These are phyloP conservation scores for Urocolius indicus DNA, from an alignment of 2,113 vertebrate genomes.

Conservation along the genomic window DNA sequence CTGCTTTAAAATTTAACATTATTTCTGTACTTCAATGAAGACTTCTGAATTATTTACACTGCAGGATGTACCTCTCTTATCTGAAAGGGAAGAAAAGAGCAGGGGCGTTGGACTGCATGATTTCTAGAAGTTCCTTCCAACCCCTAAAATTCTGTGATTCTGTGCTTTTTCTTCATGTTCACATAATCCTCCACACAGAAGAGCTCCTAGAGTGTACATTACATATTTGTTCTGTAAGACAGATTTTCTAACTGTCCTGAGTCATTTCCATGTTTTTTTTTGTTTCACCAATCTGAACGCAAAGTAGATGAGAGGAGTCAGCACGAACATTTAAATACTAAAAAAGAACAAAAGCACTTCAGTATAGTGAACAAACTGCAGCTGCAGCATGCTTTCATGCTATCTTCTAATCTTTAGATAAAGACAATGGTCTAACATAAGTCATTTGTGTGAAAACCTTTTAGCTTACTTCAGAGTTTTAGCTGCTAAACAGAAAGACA, in stretches of 20 bases:
- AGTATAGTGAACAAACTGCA: neutral
- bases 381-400: neutral
- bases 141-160: no score
- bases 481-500: neutral
- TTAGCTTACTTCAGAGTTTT: neutral
- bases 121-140: no score
- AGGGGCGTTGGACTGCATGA: neutral
- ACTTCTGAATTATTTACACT: neutral
- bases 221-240: neutral
- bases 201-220: neutral
- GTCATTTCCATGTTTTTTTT: neutral
- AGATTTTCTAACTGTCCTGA: neutral
- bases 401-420: neutral
- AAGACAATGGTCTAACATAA: neutral
- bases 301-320: conserved; percentile 20
- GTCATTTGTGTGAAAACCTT: neutral
- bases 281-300: conserved; percentile 3
- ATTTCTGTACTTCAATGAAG: neutral
- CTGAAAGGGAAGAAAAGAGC: neutral
- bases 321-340: neutral
- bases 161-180: neutral
- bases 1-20: neutral
- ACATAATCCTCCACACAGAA: neutral
- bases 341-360: conserved; percentile 27
- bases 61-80: neutral